Percentiles rank a stretch among this genome's conserved stretches.
Conservation (phyloP, 2,888 invertebrate genomes). For the Tetanocera ferruginea region DNA sequence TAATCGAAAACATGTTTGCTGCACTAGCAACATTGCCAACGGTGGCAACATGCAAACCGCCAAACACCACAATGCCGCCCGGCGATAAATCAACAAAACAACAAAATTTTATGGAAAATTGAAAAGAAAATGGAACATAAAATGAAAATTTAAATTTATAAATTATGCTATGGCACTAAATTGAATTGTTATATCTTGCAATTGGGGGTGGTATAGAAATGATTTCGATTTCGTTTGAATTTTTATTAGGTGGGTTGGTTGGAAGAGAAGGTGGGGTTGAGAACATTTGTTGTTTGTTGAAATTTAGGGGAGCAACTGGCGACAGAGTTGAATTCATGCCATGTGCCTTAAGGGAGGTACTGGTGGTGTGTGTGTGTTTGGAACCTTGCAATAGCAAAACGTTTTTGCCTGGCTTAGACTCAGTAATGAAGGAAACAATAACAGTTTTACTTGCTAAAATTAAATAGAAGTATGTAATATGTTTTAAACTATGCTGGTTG, state of each 20-base stretch:
- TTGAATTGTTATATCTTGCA: conserved; percentile 24
- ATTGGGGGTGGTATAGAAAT: background rate
- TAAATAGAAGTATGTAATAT: no score
- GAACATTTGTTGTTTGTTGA: no score
- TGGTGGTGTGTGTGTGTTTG: no score
- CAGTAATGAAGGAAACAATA: no score
- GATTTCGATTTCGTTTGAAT: background rate
- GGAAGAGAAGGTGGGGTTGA: background rate
- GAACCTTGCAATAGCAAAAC: no score
- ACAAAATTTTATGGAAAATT: conserved; percentile 29
- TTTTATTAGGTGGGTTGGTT: background rate
- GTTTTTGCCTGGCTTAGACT: no score
- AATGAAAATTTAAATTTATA: conserved; percentile 30
- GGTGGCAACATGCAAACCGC: background rate
- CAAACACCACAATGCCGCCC: background rate
- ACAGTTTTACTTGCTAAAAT: no score
- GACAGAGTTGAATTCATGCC: background rate
- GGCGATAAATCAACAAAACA: conserved; percentile 25
- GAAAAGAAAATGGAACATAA: conserved; percentile 21
- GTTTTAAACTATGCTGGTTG: no score
- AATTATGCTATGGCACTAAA: conserved; percentile 14
- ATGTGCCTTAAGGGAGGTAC: no score
- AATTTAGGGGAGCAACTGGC: background rate
- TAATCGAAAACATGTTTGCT: conserved; percentile 29
- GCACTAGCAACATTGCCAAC: conserved; percentile 5